phyloP scores from a whole-genome alignment of 2,113 vertebrate species.

The Chamaetylas fuelleborni region DNA sequence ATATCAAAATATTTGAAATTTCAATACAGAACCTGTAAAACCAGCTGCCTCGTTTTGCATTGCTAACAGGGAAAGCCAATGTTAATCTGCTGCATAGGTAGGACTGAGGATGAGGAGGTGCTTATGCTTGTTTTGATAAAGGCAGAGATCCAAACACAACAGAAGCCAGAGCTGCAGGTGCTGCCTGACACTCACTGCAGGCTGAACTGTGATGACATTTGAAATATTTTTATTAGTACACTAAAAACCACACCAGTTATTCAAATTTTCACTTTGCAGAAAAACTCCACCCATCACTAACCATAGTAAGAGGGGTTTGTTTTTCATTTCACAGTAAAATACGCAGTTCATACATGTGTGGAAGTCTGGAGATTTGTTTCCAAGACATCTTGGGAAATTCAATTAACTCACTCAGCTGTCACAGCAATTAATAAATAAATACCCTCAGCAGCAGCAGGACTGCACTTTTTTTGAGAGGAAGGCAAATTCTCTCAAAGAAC shows the following conservation, averaged over 20 bases:
- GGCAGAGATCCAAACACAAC: background rate
- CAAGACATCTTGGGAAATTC: background rate
- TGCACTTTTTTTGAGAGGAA: background rate
- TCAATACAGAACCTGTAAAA: background rate
- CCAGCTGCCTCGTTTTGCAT: background rate
- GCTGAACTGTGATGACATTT: background rate
- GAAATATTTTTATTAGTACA: background rate
- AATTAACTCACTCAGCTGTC: background rate
- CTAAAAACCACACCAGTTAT: background rate
- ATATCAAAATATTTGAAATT: background rate
- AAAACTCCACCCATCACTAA: background rate
- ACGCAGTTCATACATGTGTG: background rate
- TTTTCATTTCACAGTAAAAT: background rate
- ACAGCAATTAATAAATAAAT: background rate
- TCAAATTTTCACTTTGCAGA: background rate
- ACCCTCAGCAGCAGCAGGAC: background rate
- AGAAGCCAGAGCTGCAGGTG: background rate
- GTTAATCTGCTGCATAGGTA: background rate
- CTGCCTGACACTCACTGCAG: background rate
- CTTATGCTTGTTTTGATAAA: background rate
- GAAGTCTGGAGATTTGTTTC: background rate
- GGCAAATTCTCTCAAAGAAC: background rate
- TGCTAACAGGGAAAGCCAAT: background rate
- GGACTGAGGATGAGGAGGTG: background rate
- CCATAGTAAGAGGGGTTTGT: background rate